Conservation (phyloP, 2,888 invertebrate species). For the Stegophylla sp. region DNA sequence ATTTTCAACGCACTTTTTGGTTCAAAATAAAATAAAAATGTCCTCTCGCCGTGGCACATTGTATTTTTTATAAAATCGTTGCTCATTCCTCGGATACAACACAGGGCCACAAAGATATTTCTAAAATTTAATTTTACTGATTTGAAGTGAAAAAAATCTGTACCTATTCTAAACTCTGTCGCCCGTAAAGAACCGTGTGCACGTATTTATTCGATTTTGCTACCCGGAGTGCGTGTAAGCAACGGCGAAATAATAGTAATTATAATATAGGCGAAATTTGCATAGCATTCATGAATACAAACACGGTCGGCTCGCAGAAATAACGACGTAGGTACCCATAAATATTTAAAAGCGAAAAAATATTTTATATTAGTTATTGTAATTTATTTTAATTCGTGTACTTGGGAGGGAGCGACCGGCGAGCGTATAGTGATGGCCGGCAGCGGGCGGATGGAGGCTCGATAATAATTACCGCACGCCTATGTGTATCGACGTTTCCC, state of each 20-base stretch:
- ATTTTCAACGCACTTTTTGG: constrained; percentile 30
- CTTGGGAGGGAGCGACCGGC: not conserved
- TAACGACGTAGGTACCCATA: constrained; percentile 36
- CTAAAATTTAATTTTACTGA: no score
- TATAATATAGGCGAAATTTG: constrained; percentile 8
- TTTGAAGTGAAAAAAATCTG: not conserved
- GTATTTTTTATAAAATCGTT: not conserved
- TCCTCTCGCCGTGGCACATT: not conserved
- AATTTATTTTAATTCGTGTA: constrained; percentile 53
- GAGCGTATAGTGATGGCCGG: not conserved
- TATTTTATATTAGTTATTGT: constrained; percentile 42
- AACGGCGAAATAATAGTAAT: not conserved
- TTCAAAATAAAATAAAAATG: constrained; percentile 9
- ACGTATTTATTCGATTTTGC: not conserved
- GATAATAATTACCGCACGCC: constrained; percentile 50
- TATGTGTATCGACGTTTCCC: constrained; percentile 52
- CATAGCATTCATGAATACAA: constrained; percentile 33
- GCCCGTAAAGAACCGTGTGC: not conserved
- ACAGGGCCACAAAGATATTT: not conserved
- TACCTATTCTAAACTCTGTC: constrained; percentile 6
- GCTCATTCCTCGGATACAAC: not conserved
- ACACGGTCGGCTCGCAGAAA: constrained; percentile 4
- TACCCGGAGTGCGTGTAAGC: not conserved
- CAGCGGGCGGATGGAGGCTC: not conserved
- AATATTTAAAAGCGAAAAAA: constrained; percentile 24